These are phyloP conservation scores for Acipenser oxyrinchus DNA, from an alignment of 2,797 vertebrate species.

Conservation along the genomic window DNA sequence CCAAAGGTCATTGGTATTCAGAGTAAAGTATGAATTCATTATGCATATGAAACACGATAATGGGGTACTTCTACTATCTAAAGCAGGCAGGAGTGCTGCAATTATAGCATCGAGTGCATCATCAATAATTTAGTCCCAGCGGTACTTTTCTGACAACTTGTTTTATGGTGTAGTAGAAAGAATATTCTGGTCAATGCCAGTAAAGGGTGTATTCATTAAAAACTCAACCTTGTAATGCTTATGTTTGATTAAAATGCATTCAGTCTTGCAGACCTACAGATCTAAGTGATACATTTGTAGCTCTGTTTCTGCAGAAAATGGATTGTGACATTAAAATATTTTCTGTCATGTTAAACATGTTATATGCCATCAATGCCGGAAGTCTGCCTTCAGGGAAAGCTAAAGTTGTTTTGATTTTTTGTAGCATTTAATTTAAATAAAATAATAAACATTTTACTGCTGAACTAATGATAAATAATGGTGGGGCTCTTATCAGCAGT, in stretches of 20 bases:
- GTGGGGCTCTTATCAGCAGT: neutral
- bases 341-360: neutral
- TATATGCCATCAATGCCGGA: slow-evolving; percentile 4
- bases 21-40: slow-evolving; percentile 3
- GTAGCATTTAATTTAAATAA: neutral
- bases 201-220: slow-evolving; percentile 2
- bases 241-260: neutral
- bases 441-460: neutral
- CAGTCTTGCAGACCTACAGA: neutral
- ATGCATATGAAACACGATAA: slow-evolving; percentile 4
- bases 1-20: neutral
- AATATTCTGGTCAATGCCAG: neutral
- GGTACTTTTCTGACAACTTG: neutral
- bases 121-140: slow-evolving; percentile 6
- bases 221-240: neutral
- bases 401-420: neutral
- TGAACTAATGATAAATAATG: neutral
- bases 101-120: slow-evolving; percentile 3
- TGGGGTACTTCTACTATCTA: slow-evolving; percentile 5
- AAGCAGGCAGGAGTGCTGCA: slow-evolving; percentile 5
- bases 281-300: slow-evolving; percentile 3
- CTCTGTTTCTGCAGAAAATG: neutral
- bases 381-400: neutral
- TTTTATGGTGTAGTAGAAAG: neutral
- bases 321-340: slow-evolving; percentile 8